Percentiles rank a stretch among this genome's conserved stretches.
Evolutionary conservation across 1,140 invertebrate genomes (phyloP).

Genomic region (Scaptomyza hsui): DNA sequence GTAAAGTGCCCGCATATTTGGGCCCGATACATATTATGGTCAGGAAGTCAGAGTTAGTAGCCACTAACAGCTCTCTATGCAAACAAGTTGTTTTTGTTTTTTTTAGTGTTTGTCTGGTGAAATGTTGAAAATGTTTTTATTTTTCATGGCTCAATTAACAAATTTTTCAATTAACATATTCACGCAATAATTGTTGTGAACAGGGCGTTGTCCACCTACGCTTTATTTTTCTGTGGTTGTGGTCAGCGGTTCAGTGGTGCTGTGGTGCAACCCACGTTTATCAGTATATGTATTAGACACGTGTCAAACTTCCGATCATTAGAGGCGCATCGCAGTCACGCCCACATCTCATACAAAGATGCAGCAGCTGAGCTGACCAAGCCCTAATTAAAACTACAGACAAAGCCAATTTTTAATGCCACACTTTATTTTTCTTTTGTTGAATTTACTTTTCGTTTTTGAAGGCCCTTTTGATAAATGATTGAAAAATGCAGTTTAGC

Average conservation of each 20-base stretch:
- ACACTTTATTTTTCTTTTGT: slow-evolving; percentile 30
- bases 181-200: slow-evolving; percentile 69
- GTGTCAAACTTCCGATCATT: slow-evolving; percentile 81
- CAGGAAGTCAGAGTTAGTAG: slow-evolving; percentile 7
- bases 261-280: slow-evolving; percentile 46
- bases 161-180: slow-evolving; percentile 81
- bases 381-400: slow-evolving; percentile 77
- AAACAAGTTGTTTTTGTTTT: slow-evolving; percentile 13
- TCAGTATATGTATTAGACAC: slow-evolving; percentile 38
- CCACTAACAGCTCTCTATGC: neutral
- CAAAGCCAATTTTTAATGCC: slow-evolving; percentile 66
- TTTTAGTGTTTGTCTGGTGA: slow-evolving; percentile 48
- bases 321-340: slow-evolving; percentile 57
- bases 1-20: slow-evolving; percentile 66
- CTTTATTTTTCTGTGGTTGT: slow-evolving; percentile 2
- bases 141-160: slow-evolving; percentile 65
- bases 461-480: slow-evolving; percentile 68
- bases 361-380: slow-evolving; percentile 2
- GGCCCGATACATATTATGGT: slow-evolving; percentile 46
- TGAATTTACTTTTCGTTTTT: slow-evolving; percentile 1
- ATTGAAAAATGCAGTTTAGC: slow-evolving; percentile 73
- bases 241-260: slow-evolving; percentile 15
- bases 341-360: slow-evolving; percentile 37
- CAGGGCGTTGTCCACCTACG: slow-evolving; percentile 50
- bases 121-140: slow-evolving; percentile 41